Evolutionary conservation across 2,888 invertebrate genomes (phyloP), one percentile per base, ranked within the genome.

Genomic region (Quadroppia sp.): DNA sequence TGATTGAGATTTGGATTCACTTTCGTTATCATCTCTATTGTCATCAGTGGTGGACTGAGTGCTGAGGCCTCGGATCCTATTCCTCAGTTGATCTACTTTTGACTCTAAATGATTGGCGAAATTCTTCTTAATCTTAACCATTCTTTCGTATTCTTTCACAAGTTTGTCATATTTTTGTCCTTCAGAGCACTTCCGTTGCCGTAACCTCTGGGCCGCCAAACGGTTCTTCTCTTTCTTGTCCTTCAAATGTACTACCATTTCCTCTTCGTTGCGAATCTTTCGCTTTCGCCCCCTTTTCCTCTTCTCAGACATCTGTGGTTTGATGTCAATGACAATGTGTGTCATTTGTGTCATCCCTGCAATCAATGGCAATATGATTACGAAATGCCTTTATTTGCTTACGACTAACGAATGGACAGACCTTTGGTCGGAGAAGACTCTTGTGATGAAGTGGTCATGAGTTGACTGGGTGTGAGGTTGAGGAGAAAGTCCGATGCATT

Each of bases 211-310:
- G 6, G 69, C 69, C 2, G 69, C 69, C 20, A 69, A 69, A 40
- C 69, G 17, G 20, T 69, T 69, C 45, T 69, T 69, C 45, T 69
- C 69, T 13, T 69, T 69, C 45, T 69, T 69, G 13, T 69, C 69
- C 17, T 45, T 40, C 28, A 69, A 9, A 25, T 69, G 69, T 1
- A 25, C 36, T 3, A 11, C 45, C 69, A 69, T 20, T 28, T 69
- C 69, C 20, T 67, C 67, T 1, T 23, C 23, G 2, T 40, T 67
- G n/a, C 67, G n/a, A 1, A 40, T 67, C 25, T 67, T 67, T 23
- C 25, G 20, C 42, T 67, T 67, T 36, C 67, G 45, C 1, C 69
- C 69, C 23, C 69, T 69, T 42, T 69, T 69, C 25, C 25, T 40
- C 25, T 45, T 45, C 23, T 69, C 69, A 2, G 11, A 13, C 45